Conservation (phyloP, 2,113 vertebrate species). For the Etheostoma cragini region DNA sequence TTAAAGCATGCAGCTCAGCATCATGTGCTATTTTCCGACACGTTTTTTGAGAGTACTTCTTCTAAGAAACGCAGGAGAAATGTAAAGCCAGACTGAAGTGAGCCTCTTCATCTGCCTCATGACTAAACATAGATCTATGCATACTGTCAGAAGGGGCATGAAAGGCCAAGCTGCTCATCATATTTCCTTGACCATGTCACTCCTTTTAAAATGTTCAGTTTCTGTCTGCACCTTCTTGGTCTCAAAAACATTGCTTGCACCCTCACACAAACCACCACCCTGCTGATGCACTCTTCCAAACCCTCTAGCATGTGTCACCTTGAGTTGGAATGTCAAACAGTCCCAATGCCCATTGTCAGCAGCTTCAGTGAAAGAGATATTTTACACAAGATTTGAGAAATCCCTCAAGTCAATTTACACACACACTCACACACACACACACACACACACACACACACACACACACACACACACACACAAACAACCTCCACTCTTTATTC, state of each 20-base stretch:
- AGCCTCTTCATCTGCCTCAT: constrained; percentile 17
- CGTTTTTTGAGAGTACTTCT: neutral
- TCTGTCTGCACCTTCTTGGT: constrained; percentile 2
- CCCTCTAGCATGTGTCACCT: constrained; percentile 75
- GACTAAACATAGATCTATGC: constrained; percentile 55
- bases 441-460: no score
- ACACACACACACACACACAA: neutral
- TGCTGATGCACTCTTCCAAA: constrained; percentile 49
- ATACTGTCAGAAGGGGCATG: constrained; percentile 12
- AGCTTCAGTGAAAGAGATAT: constrained; percentile 42
- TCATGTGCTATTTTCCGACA: neutral
- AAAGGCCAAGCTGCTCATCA: constrained; percentile 43
- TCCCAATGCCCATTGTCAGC: constrained; percentile 61
- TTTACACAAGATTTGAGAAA: constrained; percentile 15
- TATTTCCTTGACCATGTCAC: constrained; percentile 31
- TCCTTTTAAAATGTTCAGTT: neutral
- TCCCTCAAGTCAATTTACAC: neutral
- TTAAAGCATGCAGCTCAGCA: neutral
- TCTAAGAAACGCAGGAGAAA: constrained; percentile 19
- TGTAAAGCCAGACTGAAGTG: constrained; percentile 26
- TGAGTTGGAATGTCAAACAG: constrained; percentile 64
- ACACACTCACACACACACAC: neutral
- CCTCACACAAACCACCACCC: constrained; percentile 55
- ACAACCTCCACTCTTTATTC: constrained; percentile 12
- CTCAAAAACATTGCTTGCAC: neutral